Base-by-base conservation (phyloP, 2,113 vertebrate species). In the Phalacrocorax carbo region DNA sequence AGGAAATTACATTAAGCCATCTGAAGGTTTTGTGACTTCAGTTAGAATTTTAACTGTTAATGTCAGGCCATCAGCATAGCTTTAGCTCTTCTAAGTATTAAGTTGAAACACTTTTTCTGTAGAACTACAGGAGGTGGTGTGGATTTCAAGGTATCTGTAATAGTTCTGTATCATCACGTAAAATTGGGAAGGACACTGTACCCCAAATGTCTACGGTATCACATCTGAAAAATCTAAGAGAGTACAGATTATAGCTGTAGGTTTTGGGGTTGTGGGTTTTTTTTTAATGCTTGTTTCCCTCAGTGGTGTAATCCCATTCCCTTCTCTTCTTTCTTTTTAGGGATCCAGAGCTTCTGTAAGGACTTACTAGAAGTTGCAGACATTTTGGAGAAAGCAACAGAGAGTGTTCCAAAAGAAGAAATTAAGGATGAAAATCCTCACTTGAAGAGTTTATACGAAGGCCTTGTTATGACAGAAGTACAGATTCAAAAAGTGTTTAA, bases 401-500 rank as follows among this genome's bases (percentile, higher is more conserved):
- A 99, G 97, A 99, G 99, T 3, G 99, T 99, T 62, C 99, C 99
- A 1, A 98, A 98, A 82, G 99, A 99, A 62, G 99, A 99, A 94
- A 97, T 99, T 19, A 98, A 97, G 2, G 96, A 98, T 11, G 97
- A 98, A 66, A 99, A 99, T 90, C 99, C 99, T 34, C 99, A 99
- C 96, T 97, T 99, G 93, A 99, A 99, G 98, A 99, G 96, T 96
- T 98, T 99, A 19, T 99, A 99, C 0, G 99, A 99, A 83, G 99
- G 99, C 75, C 99, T 99, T 12, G 97, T 99, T 69, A 99, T 99
- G 99, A 99, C 99, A 0, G 98, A 99, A 94, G 96, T 97, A 16
- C 99, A 99, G 97, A 98, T 99, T 82, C 99, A 99, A 82, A 99
- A 99, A 96, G 99, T 99, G 68, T 99, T 99, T 91, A 98, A 98